Evolutionary conservation across 2,797 vertebrate species (phyloP).

Genomic region (Sebastes steindachneri): DNA sequence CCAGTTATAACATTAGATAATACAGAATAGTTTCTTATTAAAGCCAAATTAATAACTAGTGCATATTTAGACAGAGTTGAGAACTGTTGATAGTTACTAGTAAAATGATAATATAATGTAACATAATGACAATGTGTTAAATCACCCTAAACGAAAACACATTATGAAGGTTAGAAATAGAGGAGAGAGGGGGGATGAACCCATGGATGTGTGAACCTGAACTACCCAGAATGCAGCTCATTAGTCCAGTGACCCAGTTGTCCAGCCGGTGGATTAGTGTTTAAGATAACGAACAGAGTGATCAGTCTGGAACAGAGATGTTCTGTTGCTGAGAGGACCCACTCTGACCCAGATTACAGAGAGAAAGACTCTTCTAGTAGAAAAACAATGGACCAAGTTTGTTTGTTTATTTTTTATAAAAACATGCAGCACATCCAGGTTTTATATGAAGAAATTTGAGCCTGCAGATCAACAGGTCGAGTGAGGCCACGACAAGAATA

Average conservation of each 20-base stretch:
- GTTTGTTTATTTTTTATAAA: not conserved
- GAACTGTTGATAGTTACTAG: not conserved
- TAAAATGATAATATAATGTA: not conserved
- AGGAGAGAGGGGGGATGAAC: not conserved
- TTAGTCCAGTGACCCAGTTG: not conserved
- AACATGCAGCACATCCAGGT: not conserved
- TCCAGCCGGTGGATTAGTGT: slow-evolving; percentile 45
- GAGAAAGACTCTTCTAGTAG: not conserved
- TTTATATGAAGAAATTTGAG: not conserved
- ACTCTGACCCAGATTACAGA: slow-evolving; percentile 42
- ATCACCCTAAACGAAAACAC: too few species aligned
- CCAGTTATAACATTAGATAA: not conserved
- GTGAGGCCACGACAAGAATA: not conserved
- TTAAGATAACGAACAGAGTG: not conserved
- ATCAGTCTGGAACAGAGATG: slow-evolving; percentile 28
- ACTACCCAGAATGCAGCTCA: slow-evolving; percentile 20
- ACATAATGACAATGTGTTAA: not conserved
- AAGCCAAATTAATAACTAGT: not conserved
- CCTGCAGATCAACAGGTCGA: not conserved
- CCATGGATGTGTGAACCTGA: not conserved
- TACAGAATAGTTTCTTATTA: not conserved
- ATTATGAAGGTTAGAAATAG: not conserved
- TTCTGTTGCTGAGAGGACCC: not conserved
- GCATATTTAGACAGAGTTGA: not conserved
- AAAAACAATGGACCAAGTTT: not conserved